Percentiles rank a stretch among this genome's conserved stretches.
Evolutionary conservation across 2,797 vertebrate genomes (phyloP).

Genomic region (Channa striata): DNA sequence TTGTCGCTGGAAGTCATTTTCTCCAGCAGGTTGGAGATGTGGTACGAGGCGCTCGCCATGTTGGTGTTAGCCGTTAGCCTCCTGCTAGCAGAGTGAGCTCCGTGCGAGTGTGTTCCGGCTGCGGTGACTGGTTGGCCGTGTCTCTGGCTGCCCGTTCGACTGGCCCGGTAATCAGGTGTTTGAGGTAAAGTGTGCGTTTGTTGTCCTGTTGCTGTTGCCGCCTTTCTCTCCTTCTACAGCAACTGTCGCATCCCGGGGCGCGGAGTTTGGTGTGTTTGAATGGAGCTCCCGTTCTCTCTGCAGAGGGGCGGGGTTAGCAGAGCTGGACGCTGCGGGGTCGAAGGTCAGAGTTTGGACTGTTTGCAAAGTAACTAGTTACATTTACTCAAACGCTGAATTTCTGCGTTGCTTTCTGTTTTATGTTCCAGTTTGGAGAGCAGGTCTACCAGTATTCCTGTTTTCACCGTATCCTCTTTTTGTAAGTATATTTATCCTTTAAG

Average conservation of each 20-base stretch:
- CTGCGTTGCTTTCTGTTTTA: too few relatives aligned
- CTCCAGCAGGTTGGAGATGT: conserved; percentile 95
- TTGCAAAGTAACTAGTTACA: background rate
- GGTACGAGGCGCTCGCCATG: conserved; percentile 92
- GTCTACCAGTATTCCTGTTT: too few relatives aligned
- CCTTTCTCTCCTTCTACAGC: conserved; percentile 53
- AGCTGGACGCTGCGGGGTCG: conserved; percentile 58
- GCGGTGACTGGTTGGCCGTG: conserved; percentile 24
- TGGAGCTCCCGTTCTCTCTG: conserved; percentile 83
- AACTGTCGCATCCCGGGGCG: conserved; percentile 79
- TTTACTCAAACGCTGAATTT: too few relatives aligned
- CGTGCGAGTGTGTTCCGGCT: conserved; percentile 56
- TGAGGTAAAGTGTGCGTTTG: conserved; percentile 7
- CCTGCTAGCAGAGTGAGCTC: conserved; percentile 79
- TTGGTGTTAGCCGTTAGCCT: conserved; percentile 80
- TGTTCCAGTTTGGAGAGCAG: too few relatives aligned
- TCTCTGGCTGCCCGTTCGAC: conserved; percentile 20
- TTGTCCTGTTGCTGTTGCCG: conserved; percentile 43
- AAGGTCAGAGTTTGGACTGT: conserved; percentile 39
- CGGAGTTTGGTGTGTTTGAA: conserved; percentile 83
- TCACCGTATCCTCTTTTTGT: too few relatives aligned
- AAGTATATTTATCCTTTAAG: too few relatives aligned
- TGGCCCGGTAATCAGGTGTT: background rate
- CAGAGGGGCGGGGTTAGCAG: conserved; percentile 84
- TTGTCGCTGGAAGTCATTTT: conserved; percentile 98